Conservation (phyloP, 2,888 invertebrate genomes). For the Masnerella sp. region DNA sequence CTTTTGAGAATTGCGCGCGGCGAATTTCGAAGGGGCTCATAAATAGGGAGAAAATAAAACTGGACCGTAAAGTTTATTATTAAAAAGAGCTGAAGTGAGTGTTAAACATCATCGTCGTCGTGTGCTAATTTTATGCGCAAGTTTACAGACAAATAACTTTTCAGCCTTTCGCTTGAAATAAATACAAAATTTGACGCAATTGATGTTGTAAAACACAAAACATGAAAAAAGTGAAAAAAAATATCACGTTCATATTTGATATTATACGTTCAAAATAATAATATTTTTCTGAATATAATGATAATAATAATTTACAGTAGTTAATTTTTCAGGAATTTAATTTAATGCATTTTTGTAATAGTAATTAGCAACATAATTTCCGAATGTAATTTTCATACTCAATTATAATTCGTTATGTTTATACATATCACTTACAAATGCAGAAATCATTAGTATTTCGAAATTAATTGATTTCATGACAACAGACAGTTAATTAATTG, state of each 20-base stretch:
- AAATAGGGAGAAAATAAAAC: constrained; percentile 15
- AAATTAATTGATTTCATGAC: constrained; percentile 28
- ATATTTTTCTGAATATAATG: no score
- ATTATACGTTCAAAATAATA: no score
- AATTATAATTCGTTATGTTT: constrained; percentile 7
- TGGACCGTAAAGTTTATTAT: constrained; percentile 17
- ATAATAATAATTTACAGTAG: no score
- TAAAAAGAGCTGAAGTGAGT: constrained; percentile 11
- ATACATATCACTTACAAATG: constrained; percentile 2
- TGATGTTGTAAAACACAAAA: no score
- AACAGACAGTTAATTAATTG: constrained; percentile 21
- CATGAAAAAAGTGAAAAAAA: no score
- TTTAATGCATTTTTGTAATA: no score
- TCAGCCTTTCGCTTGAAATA: no score
- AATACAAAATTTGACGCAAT: no score
- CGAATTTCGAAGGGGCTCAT: constrained; percentile 13
- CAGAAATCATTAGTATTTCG: constrained; percentile 17
- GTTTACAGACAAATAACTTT: no score
- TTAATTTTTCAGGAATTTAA: no score
- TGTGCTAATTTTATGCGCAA: not conserved
- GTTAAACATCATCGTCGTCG: constrained; percentile 1
- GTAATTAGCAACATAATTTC: no score
- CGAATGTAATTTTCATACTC: not conserved
- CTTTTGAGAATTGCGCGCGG: constrained; percentile 26
- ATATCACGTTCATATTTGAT: no score